These are phyloP conservation scores for Rhysida immarginata DNA, from an alignment of 1,140 invertebrate species.

Conservation along the genomic window DNA sequence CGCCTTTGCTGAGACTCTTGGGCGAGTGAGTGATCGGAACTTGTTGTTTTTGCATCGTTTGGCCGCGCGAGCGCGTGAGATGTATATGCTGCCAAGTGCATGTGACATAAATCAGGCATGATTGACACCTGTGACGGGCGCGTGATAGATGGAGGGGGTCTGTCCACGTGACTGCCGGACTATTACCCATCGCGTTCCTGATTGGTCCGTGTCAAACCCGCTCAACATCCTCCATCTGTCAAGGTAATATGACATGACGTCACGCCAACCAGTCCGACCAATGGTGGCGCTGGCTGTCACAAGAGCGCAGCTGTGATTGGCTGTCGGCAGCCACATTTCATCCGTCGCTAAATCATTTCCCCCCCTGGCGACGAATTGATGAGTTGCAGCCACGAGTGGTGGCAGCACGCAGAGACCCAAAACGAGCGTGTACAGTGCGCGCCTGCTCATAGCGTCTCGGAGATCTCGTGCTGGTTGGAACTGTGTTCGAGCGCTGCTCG, in stretches of 20 bases:
- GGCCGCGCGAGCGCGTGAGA: not conserved
- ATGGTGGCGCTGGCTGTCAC: not conserved
- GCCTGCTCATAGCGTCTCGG: too few species aligned
- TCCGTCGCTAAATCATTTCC: too few species aligned
- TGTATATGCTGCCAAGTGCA: not conserved
- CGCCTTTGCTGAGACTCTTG: too few species aligned
- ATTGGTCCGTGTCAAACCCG: not conserved
- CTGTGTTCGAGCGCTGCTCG: not conserved
- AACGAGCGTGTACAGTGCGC: too few species aligned
- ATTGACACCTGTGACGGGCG: slow-evolving; percentile 8
- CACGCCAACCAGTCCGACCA: not conserved
- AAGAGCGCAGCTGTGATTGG: not conserved
- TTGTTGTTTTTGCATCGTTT: too few species aligned
- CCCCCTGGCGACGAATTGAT: too few species aligned
- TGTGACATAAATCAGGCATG: slow-evolving; percentile 10
- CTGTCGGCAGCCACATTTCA: not conserved
- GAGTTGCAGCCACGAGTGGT: too few species aligned
- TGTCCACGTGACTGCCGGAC: not conserved
- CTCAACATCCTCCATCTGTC: slow-evolving; percentile 5
- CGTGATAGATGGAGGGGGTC: slow-evolving; percentile 5
- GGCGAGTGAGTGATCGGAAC: too few species aligned
- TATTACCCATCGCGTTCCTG: slow-evolving; percentile 2
- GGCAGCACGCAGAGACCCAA: too few species aligned
- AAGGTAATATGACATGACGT: slow-evolving; percentile 5
- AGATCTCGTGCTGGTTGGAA: too few species aligned